phyloP scores from a whole-genome alignment of 2,797 vertebrate species.

The Echiichthys vipera region DNA sequence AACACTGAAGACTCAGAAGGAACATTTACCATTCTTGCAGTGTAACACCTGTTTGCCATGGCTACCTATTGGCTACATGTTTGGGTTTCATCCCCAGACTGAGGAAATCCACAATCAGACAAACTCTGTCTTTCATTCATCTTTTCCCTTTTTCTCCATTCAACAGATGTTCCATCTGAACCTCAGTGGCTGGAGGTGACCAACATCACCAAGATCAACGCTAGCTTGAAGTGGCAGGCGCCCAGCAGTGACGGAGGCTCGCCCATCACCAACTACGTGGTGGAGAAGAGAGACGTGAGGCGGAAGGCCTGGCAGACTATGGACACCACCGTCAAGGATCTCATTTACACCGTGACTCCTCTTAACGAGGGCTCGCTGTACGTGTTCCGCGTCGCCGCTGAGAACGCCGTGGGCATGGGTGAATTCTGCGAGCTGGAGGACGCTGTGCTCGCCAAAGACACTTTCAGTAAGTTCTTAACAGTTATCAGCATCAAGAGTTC shows the following conservation, averaged over 20 bases:
- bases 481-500: neutral
- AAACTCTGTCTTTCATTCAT: neutral
- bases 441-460: conserved; percentile 97
- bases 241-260: conserved; percentile 96
- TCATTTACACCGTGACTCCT: conserved; percentile 93
- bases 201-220: conserved; percentile 93
- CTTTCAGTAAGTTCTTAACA: conserved; percentile 90
- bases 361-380: conserved; percentile 96
- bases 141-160: neutral
- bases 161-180: conserved; percentile 90
- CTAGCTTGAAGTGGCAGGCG: conserved; percentile 95
- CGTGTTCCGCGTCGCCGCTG: conserved; percentile 96
- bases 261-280: conserved; percentile 97
- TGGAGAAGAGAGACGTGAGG: conserved; percentile 98
- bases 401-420: conserved; percentile 92
- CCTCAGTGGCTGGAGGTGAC: conserved; percentile 97
- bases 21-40: too few species aligned
- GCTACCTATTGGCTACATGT: too few species aligned
- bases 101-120: neutral
- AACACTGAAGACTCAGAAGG: too few species aligned
- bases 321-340: conserved; percentile 97
- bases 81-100: too few species aligned
- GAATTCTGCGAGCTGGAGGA: conserved; percentile 97
- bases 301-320: conserved; percentile 96
- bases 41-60: too few species aligned